Base-by-base conservation (phyloP, 2,888 invertebrate species). In the Branchellion lobata region DNA sequence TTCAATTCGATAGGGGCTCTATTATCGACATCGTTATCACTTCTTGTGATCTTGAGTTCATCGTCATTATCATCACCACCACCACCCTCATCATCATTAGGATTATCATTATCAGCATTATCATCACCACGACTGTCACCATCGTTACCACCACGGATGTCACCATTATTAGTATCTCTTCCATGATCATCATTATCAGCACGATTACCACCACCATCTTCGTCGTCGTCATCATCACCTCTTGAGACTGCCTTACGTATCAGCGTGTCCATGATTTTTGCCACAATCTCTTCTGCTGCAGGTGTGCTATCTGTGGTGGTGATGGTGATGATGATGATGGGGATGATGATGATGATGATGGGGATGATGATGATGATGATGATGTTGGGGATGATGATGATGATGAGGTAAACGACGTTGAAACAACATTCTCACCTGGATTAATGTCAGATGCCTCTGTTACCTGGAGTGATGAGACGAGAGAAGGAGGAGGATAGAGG, bases 361-460 rank as follows among this genome's bases (percentile, higher is more conserved):
- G n/a, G n/a, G 65, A 65, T 65, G n/a, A 29, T 65, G 29, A n/a
- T 65, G 65, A 27, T 65, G 65, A 65, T 65, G 65, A 65, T n/a
- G 65, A 27, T 5, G 65, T 5, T 11, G 65, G 8, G n/a, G 65
- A 29, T 29, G 29, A 29, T 65, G 65, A 21, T 65, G 65, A 65
- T 65, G 65, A 65, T 65, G 65, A n/a, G 3, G n/a, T 11, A 11
- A 29, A 65, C 8, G 29, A 33, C 5, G 31, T 65, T 29, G 8
- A 29, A n/a, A 27, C 11, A n/a, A 5, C n/a, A 8, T 8, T n/a
- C 5, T 65, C 11, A 29, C 24, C 8, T 8, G 8, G 8, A 47
- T 14, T 47, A 47, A 47, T 47, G 47, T 14, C 18, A 8, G 47
- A 47, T 47, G 18, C 47, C 8, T 14, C 47, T 14, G 11, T 47